Evolutionary conservation across 2,797 vertebrate species (phyloP), one percentile per base, ranked within the genome.

Genomic region (Poeciliopsis paucimaculata): DNA sequence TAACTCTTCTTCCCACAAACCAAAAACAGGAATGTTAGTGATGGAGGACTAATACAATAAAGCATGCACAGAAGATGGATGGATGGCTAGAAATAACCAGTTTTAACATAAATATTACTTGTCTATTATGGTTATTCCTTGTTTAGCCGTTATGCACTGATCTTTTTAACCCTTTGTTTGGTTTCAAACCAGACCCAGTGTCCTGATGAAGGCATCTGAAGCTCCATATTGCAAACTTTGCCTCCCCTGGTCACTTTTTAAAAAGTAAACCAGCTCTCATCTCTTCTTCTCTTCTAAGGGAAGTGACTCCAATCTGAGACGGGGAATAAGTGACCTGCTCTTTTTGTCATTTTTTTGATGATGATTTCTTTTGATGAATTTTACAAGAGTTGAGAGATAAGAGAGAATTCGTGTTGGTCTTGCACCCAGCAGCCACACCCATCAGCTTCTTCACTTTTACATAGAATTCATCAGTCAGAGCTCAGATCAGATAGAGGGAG

Each of bases 361-460:
- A 23, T 68, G 20, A 68, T 68, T 41, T 68, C 0, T 68, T 68
- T 68, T 36, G 10, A 23, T 41, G 4, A 39, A 34, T 36, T 64
- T 64, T 18, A 36, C 28, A 64, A 4, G 34, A 68, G 8, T 39
- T 23, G 9, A 3, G 18, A 66, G 34, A 11, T 18, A 36, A 66
- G 0, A 68, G 9, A 13, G 3, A 26, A 41, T 23, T 23, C 0
- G 23, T 41, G 4, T 68, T 41, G 20, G 20, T 2, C 23, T 80
- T 90, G 86, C 90, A 93, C 90, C 76, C 88, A 28, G 72, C 84
- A 84, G 89, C 79, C 92, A 90, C 92, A 88, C 87, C 93, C 81
- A 87, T 83, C 74, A 88, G 68, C 83, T 23, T 77, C 43, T 78
- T 87, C 76, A 39, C 84, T 87, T 92, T 94, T 92, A 91, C 93